Base-by-base conservation (phyloP, 2,113 vertebrate genomes). In the Phalacrocorax carbo region DNA sequence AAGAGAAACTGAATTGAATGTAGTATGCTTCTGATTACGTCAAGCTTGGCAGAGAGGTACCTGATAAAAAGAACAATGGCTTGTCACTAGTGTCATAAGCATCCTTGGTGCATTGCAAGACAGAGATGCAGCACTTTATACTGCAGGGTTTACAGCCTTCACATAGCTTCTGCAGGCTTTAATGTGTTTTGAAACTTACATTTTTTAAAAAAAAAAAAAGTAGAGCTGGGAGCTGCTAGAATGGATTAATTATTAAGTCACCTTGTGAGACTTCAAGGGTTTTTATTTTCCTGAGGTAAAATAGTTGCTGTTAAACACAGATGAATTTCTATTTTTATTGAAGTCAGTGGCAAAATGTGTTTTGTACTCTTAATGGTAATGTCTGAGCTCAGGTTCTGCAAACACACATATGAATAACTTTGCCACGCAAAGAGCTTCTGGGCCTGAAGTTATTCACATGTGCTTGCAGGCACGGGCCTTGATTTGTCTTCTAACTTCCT, bases 361-460 rank as follows among this genome's bases (percentile, higher is more conserved):
- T 90, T 83, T 68, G 52, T 79, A 52, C 34, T 64, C 19, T 21
- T 66, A 46, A 84, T 0, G 4, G 46, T 66, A 25, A 68, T 0
- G 2, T 34, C 62, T 57, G 68, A 76, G 58, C 81, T 88, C 66
- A 51, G 51, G 29, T 91, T 80, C 86, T 97, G 69, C 81, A 91
- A 85, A 54, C 61, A 84, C 80, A 34, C 48, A 7, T 60, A 17
- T 40, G 97, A 97, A 91, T 97, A 95, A 93, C 90, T 92, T 88
- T 93, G 79, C 88, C 73, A 72, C 0, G 0, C 65, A 36, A 90
- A 70, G 62, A 69, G 38, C 71, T 91, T 69, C 94, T 90, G 64
- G 92, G 93, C 94, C 86, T 94, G 49, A 96, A 97, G 95, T 94
- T 97, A 95, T 32, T 95, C 95, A 86, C 36, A 8, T 97, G 82